Conservation (phyloP, 2,113 vertebrate genomes). For the Calypte anna region DNA sequence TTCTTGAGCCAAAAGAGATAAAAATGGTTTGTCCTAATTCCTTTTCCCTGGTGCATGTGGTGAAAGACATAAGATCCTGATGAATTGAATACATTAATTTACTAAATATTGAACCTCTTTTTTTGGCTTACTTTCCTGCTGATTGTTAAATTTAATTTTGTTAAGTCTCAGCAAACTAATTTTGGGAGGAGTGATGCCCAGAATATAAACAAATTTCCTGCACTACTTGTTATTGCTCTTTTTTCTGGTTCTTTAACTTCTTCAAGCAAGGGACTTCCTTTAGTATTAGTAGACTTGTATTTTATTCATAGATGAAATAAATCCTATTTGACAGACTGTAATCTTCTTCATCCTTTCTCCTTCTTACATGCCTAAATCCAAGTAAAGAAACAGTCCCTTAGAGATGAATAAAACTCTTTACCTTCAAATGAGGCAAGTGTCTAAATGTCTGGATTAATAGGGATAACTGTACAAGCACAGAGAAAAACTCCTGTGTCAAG, state of each 20-base stretch:
- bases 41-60: not conserved
- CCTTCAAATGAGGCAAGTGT: not conserved
- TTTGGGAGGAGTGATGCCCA: not conserved
- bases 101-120: slow-evolving; percentile 8
- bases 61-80: not conserved
- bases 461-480: not conserved
- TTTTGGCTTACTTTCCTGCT: slow-evolving; percentile 18
- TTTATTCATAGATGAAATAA: not conserved
- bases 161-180: slow-evolving; percentile 21
- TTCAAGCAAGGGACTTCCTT: not conserved
- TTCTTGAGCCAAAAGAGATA: not conserved
- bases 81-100: slow-evolving; percentile 8
- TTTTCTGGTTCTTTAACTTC: not conserved
- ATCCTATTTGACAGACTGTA: not conserved
- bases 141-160: slow-evolving; percentile 38
- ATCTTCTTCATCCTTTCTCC: not conserved
- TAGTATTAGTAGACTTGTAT: not conserved
- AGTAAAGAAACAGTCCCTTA: not conserved
- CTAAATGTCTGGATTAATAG: not conserved
- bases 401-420: not conserved
- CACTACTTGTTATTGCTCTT: not conserved
- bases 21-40: not conserved
- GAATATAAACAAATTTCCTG: slow-evolving; percentile 3
- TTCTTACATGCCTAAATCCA: not conserved
- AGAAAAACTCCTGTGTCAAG: not conserved